Evolutionary conservation across 2,797 vertebrate species (phyloP).

Genomic region (Acrossocheilus wenchowensis): DNA sequence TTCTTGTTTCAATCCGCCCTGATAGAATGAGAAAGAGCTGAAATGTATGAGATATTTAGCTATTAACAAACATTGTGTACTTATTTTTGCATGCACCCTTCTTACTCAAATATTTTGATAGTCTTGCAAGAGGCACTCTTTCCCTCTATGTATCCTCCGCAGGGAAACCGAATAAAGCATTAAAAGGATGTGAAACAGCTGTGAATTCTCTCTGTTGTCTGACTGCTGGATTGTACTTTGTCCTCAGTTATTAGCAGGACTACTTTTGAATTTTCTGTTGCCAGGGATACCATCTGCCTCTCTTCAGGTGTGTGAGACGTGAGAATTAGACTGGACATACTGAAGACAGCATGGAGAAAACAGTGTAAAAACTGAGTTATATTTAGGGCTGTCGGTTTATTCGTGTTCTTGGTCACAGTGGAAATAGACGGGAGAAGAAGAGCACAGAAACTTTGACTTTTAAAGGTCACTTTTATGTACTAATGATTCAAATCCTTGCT

Average conservation of each 20-base stretch:
- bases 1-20: neutral
- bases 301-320: slow-evolving; percentile 13
- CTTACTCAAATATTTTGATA: slow-evolving; percentile 39
- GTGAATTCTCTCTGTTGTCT: neutral
- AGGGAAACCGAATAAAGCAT: slow-evolving; percentile 53
- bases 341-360: slow-evolving; percentile 5
- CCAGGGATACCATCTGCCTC: slow-evolving; percentile 44
- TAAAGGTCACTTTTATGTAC: neutral
- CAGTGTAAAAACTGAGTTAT: neutral
- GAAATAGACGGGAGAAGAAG: neutral
- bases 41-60: neutral
- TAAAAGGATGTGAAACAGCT: slow-evolving; percentile 21
- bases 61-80: slow-evolving; percentile 38
- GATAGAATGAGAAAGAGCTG: neutral
- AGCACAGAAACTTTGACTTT: neutral
- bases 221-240: neutral
- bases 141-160: slow-evolving; percentile 42
- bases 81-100: slow-evolving; percentile 56
- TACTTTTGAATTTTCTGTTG: slow-evolving; percentile 34
- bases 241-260: slow-evolving; percentile 11
- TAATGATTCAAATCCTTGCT: neutral
- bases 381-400: neutral
- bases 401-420: neutral
- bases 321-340: slow-evolving; percentile 19
- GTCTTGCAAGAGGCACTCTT: slow-evolving; percentile 46